Conservation (phyloP, 2,888 invertebrate genomes). For the Drosophila bunnanda region DNA sequence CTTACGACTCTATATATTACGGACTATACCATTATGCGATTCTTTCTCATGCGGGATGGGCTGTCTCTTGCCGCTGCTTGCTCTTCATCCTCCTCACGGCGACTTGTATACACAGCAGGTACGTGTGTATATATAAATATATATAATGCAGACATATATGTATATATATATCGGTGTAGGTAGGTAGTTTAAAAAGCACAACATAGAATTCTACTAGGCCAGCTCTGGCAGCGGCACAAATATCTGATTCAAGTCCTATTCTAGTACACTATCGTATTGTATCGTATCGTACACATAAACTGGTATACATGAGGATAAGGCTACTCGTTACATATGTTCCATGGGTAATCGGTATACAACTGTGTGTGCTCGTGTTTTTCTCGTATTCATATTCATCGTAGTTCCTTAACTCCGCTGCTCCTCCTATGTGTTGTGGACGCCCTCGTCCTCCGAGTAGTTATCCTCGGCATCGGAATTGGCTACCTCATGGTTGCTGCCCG, state of each 20-base stretch:
- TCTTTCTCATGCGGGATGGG: constrained; percentile 43
- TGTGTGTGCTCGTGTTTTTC: constrained; percentile 39
- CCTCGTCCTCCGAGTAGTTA: constrained; percentile 84
- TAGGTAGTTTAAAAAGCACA: constrained; percentile 61
- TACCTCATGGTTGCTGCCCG: constrained; percentile 82
- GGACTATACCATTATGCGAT: constrained; percentile 39
- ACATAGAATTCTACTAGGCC: constrained; percentile 68
- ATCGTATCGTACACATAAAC: constrained; percentile 78
- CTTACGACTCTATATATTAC: constrained; percentile 28
- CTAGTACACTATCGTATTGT: constrained; percentile 53
- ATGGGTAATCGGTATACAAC: constrained; percentile 75
- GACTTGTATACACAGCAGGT: constrained; percentile 71
- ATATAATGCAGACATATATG: constrained; percentile 26
- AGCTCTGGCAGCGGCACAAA: constrained; percentile 52
- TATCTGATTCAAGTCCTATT: constrained; percentile 51
- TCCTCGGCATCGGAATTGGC: constrained; percentile 83
- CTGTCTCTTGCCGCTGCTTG: constrained; percentile 5
- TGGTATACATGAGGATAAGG: constrained; percentile 85
- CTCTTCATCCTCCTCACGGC: constrained; percentile 9
- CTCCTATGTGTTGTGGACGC: constrained; percentile 83
- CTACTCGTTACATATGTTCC: constrained; percentile 83
- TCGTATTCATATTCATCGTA: constrained; percentile 15
- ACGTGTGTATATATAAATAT: constrained; percentile 61
- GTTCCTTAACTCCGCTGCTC: constrained; percentile 8
- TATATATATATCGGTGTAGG: constrained; percentile 29